These are phyloP conservation scores for Urocyon cinereoargenteus DNA, from an alignment of 2,797 vertebrate species.

Conservation along the genomic window DNA sequence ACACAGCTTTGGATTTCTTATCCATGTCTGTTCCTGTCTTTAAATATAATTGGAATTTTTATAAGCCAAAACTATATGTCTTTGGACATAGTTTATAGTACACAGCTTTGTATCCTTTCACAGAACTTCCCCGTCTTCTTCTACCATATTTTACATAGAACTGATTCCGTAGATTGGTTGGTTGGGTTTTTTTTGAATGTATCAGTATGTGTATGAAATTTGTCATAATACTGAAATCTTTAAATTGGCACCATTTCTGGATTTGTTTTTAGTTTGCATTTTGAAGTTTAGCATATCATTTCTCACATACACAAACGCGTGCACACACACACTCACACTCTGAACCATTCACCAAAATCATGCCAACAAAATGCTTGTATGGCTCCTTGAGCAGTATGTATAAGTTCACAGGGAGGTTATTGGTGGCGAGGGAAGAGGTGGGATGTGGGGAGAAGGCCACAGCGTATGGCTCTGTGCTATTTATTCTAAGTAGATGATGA, in stretches of 20 bases:
- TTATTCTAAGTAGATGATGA: slow-evolving; percentile 14
- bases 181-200: slow-evolving; percentile 49
- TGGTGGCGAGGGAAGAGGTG: background rate
- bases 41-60: slow-evolving; percentile 72
- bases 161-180: background rate
- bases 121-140: background rate
- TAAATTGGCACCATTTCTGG: slow-evolving; percentile 77
- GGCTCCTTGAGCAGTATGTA: background rate
- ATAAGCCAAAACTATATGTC: slow-evolving; percentile 78
- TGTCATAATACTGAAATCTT: slow-evolving; percentile 79
- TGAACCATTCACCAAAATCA: slow-evolving; percentile 52
- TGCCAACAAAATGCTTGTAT: slow-evolving; percentile 21
- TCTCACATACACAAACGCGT: background rate
- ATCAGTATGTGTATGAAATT: slow-evolving; percentile 75
- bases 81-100: slow-evolving; percentile 57
- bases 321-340: background rate
- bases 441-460: background rate
- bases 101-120: slow-evolving; percentile 48
- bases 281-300: slow-evolving; percentile 65
- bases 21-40: slow-evolving; percentile 64
- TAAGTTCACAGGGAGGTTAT: slow-evolving; percentile 40
- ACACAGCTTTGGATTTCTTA: slow-evolving; percentile 75
- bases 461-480: background rate
- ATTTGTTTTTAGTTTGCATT: slow-evolving; percentile 79
- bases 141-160: slow-evolving; percentile 58